Base-by-base conservation (phyloP, 1,140 invertebrate genomes). In the Oncopodura yosiiana region DNA sequence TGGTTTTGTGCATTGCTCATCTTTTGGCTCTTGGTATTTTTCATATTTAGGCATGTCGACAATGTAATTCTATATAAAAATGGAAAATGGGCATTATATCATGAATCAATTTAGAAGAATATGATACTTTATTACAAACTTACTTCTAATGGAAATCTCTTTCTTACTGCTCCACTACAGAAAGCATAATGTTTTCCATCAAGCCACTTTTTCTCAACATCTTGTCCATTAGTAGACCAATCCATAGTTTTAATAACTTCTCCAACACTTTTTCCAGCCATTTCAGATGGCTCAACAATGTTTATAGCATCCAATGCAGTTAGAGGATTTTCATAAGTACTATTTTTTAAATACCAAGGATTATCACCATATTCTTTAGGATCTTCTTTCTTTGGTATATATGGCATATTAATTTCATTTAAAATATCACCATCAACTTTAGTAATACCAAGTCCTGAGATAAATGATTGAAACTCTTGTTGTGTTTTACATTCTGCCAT, bases 401-500 rank as follows among this genome's bases (percentile, higher is more conserved):
- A 45, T 19, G 24, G 24, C 18, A 45, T 24, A 3, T 24, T 23
- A 9, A 45, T 45, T 6, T 30, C n/a, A 5, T 32, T 46, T 11
- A 52, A 19, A 12, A 45, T 18, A 3, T 29, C 18, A 9, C 41
- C 39, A 16, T 9, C 18, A 0, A 44, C 43, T 18, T 50, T 44
- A 2, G 3, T 5, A 23, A 87, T 79, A 0, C 83, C 83, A 37
- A 87, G 78, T 1, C 80, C 83, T 53, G 83, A 78, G 62, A 88
- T 86, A 63, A 87, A 82, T 62, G 85, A 82, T 18, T 81, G 80
- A 0, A 86, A 81, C 0, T 84, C 84, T 0, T 84, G 83, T 78
- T 86, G 86, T 16, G 82, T 86, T 56, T 85, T 85, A 64, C 86
- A 88, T 2, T 81, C 82, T 1, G 84, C 81, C 1, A 86, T 68